phyloP scores from a whole-genome alignment of 2,888 invertebrate species.

The Beris morrisii region DNA sequence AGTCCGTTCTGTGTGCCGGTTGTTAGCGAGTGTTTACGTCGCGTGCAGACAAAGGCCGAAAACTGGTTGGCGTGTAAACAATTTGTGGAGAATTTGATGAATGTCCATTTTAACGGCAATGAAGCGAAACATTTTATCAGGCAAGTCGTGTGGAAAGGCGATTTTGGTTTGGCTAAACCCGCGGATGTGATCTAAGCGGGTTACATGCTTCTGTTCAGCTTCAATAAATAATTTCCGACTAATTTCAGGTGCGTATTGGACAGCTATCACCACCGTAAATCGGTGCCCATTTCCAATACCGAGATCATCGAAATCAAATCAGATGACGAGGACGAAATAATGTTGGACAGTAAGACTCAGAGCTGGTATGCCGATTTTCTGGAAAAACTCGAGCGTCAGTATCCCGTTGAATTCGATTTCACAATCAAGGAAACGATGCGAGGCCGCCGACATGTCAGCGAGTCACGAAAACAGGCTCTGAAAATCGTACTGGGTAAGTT shows the following conservation, averaged over 20 bases:
- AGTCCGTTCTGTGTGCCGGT: conserved; percentile 63
- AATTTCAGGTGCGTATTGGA: conserved; percentile 59
- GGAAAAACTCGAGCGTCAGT: conserved; percentile 67
- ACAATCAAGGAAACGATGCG: conserved; percentile 65
- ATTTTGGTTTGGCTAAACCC: too few relatives aligned
- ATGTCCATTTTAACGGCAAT: conserved; percentile 62
- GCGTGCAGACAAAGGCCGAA: conserved; percentile 59
- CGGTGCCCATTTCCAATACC: conserved; percentile 44
- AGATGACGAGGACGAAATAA: conserved; percentile 42
- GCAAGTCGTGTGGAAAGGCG: conserved; percentile 55
- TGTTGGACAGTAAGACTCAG: conserved; percentile 47
- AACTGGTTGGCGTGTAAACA: conserved; percentile 57
- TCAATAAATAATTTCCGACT: not conserved
- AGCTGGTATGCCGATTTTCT: conserved; percentile 63
- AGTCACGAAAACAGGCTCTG: conserved; percentile 53
- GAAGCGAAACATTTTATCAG: conserved; percentile 62
- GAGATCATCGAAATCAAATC: conserved; percentile 51
- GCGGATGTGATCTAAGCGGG: too few relatives aligned
- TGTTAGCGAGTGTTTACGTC: conserved; percentile 59
- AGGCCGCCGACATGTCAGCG: conserved; percentile 50
- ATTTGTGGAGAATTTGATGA: conserved; percentile 62
- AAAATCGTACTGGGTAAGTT: conserved; percentile 51
- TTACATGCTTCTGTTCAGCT: not conserved
- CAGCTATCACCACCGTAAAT: conserved; percentile 35
- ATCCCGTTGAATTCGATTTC: conserved; percentile 71